These are phyloP conservation scores for Leucophenga maculata DNA, from an alignment of 2,888 invertebrate species.

Conservation along the genomic window DNA sequence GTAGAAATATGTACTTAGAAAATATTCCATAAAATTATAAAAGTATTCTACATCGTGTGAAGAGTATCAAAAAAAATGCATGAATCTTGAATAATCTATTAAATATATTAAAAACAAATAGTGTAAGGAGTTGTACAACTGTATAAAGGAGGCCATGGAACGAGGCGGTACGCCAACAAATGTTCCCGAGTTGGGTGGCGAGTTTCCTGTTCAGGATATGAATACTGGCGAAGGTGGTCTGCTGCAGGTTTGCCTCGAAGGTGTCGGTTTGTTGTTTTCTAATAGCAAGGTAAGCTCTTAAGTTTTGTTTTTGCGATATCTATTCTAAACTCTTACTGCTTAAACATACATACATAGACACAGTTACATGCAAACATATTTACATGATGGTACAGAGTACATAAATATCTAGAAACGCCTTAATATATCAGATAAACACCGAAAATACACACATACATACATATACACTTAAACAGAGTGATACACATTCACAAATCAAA, in stretches of 20 bases:
- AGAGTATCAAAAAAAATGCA: too few species aligned
- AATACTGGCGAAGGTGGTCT: slow-evolving; percentile 97
- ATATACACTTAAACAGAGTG: neutral
- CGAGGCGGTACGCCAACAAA: slow-evolving; percentile 79
- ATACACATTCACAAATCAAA: too few species aligned
- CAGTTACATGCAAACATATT: too few species aligned
- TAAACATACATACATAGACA: slow-evolving; percentile 7
- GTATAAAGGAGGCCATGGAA: slow-evolving; percentile 99
- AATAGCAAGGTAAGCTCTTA: slow-evolving; percentile 94
- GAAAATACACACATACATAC: neutral
- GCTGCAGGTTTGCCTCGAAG: slow-evolving; percentile 99
- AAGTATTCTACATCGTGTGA: too few species aligned
- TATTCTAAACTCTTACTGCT: neutral
- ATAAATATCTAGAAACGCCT: neutral
- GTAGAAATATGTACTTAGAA: too few species aligned
- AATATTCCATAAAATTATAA: too few species aligned
- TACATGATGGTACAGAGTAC: slow-evolving; percentile 38
- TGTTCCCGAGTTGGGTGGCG: slow-evolving; percentile 81
- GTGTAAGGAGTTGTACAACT: slow-evolving; percentile 98
- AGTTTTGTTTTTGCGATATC: neutral
- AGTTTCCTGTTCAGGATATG: slow-evolving; percentile 99
- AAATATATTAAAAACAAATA: slow-evolving; percentile 74
- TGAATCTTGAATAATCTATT: too few species aligned
- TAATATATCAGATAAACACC: neutral
- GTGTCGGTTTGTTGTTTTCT: slow-evolving; percentile 98